phyloP scores from a whole-genome alignment of 2,888 invertebrate species.

The Laothoe populi region DNA sequence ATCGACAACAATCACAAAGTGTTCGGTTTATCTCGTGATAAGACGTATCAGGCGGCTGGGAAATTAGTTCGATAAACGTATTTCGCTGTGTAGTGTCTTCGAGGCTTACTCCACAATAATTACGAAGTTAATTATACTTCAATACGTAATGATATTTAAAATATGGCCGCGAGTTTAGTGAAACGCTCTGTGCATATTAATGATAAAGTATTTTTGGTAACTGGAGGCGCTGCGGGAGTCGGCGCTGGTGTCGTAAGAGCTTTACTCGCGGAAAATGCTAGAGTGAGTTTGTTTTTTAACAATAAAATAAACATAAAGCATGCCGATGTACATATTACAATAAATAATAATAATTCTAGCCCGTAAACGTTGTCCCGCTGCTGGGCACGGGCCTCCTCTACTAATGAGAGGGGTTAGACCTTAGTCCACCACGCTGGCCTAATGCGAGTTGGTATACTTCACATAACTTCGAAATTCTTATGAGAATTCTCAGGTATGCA shows the following conservation, averaged over 20 bases:
- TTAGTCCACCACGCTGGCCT: too few relatives aligned
- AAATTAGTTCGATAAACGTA: constrained; percentile 45
- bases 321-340: neutral
- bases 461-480: too few relatives aligned
- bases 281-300: constrained; percentile 49
- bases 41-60: constrained; percentile 34
- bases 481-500: too few relatives aligned
- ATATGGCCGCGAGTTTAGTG: constrained; percentile 44
- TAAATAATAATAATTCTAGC: too few relatives aligned
- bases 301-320: neutral
- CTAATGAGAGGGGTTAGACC: too few relatives aligned
- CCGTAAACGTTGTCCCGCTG: too few relatives aligned
- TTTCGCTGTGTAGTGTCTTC: neutral
- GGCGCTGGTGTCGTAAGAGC: constrained; percentile 67
- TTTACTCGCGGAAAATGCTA: constrained; percentile 63
- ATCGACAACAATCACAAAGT: constrained; percentile 18
- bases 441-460: too few relatives aligned
- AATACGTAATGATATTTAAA: constrained; percentile 26
- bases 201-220: constrained; percentile 72
- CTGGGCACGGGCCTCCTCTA: too few relatives aligned
- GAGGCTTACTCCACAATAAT: neutral
- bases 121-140: neutral
- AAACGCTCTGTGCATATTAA: constrained; percentile 49
- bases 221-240: constrained; percentile 72
- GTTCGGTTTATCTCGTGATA: constrained; percentile 47